phyloP scores from a whole-genome alignment of 37 sponge, comb jelly and placozoan species.

The Hexactinellida sp. region DNA sequence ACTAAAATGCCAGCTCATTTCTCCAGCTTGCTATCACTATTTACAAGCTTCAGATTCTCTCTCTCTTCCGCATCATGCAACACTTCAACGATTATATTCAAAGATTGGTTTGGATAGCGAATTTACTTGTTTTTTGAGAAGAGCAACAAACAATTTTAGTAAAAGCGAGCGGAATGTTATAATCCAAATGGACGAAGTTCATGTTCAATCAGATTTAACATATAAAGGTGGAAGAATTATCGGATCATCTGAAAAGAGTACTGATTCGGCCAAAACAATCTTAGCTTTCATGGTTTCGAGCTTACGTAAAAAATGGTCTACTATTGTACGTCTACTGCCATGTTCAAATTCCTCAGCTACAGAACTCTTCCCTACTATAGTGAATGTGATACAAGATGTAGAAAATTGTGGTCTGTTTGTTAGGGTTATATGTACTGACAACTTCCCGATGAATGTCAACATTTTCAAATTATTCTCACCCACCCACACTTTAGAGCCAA shows the following conservation, averaged over 20 bases:
- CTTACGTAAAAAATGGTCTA: conserved; percentile 7
- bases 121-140: background rate
- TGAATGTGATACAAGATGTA: background rate
- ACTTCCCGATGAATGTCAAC: background rate
- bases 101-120: conserved; percentile 3
- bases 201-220: background rate
- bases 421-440: background rate
- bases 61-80: background rate
- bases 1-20: background rate
- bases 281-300: conserved; percentile 10
- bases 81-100: background rate
- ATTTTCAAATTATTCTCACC: background rate
- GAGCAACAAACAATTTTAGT: background rate
- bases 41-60: background rate
- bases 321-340: background rate
- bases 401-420: background rate
- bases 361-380: background rate
- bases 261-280: background rate
- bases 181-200: conserved; percentile 7
- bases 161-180: background rate
- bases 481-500: background rate
- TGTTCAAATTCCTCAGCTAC: background rate
- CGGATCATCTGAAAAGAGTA: background rate
- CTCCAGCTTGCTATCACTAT: background rate
- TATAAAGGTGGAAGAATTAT: conserved; percentile 1